A percentile compares a stretch with the other conserved stretches of the same genome.
Evolutionary conservation across 2,797 vertebrate species (phyloP).

Genomic region (Scarus forsteni): DNA sequence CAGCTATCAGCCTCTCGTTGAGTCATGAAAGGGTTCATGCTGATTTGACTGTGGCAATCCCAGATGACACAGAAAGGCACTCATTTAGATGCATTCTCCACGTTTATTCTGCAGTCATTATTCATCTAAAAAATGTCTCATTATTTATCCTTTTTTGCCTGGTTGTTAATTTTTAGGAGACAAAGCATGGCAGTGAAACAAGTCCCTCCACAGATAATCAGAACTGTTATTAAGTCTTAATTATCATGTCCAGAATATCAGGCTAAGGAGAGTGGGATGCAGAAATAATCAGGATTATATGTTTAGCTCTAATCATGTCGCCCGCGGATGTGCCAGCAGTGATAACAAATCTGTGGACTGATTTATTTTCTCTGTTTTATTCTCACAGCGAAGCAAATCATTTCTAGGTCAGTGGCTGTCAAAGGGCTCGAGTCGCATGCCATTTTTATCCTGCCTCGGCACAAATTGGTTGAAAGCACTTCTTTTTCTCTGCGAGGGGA

Average conservation of each 20-base stretch:
- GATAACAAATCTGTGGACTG: conserved; percentile 60
- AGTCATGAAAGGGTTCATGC: conserved; percentile 37
- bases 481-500: conserved; percentile 49
- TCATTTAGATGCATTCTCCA: not conserved
- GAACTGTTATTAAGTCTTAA: conserved; percentile 28
- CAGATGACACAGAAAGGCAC: conserved; percentile 14
- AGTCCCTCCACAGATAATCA: not conserved
- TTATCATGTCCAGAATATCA: not conserved
- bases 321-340: conserved; percentile 26
- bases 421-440: conserved; percentile 72
- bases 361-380: conserved; percentile 61
- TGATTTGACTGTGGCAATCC: conserved; percentile 25
- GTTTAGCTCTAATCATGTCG: conserved; percentile 41
- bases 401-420: conserved; percentile 81
- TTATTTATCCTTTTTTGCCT: conserved; percentile 6
- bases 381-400: conserved; percentile 66
- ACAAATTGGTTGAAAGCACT: conserved; percentile 74
- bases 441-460: conserved; percentile 76
- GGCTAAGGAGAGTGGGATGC: not conserved
- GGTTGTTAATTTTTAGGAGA: conserved; percentile 13
- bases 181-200: not conserved
- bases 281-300: conserved; percentile 53
- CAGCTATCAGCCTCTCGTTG: conserved; percentile 23
- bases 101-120: conserved; percentile 5
- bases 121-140: not conserved